Base-by-base conservation (phyloP, 1,140 invertebrate genomes). In the Leptinotarsa texana region DNA sequence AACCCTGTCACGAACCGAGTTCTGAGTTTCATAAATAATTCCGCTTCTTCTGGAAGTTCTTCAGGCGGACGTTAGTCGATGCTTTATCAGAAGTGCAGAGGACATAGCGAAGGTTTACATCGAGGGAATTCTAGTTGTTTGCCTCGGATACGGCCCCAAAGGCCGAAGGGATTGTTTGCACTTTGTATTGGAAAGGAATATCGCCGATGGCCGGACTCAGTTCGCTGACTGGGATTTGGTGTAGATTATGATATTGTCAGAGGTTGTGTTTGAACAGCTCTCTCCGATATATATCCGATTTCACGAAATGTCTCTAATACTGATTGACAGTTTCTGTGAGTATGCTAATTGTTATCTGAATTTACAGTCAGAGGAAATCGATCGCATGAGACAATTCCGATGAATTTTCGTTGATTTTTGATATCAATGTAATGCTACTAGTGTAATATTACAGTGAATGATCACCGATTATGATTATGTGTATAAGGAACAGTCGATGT, bases 1-100 rank as follows among this genome's bases (percentile, higher is more conserved):
- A 67, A 67, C 65, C 65, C 65, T 67, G 65, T 67, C 65, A 67
- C 65, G 65, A 67, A 33, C 65, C 65, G 24, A 67, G 65, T 67
- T 67, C 65, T 67, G 65, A 67, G 65, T 67, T 67, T 42, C 42
- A 67, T 67, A 67, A 67, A 67, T 67, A 67, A 67, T 67, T 67
- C 65, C 65, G 27, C 24, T 67, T 67, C 65, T 67, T 67, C 65
- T 24, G 65, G 65, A 42, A 67, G 65, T 67, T 67, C 65, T 22
- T 42, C 18, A 24, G 42, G 22, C 18, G 65, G 65, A 67, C 22
- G 22, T 67, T 42, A 27, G 24, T 42, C 21, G 65, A 42, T 67
- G 65, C 65, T 67, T 67, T 67, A 27, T 67, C 65, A 67, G 65
- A 17, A 57, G 65, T 33, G 65, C 24, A 15, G 33, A 27, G 65